These are phyloP conservation scores for Drosophila prostipennis DNA, from an alignment of 2,888 invertebrate species.

Conservation along the genomic window DNA sequence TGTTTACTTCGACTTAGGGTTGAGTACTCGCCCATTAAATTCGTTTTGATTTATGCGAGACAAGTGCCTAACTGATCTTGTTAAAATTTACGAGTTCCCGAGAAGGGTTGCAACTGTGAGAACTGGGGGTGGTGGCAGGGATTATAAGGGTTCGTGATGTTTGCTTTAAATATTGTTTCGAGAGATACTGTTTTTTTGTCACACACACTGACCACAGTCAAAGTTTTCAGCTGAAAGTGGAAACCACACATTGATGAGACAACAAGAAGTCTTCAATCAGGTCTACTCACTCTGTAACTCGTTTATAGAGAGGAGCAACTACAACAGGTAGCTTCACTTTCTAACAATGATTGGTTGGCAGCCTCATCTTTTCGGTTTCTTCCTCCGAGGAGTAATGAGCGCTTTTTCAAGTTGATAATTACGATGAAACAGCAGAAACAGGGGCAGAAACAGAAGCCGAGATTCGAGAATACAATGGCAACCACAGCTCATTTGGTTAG, in stretches of 20 bases:
- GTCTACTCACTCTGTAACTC: slow-evolving; percentile 39
- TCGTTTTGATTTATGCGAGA: slow-evolving; percentile 64
- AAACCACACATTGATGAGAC: slow-evolving; percentile 28
- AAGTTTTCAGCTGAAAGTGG: slow-evolving; percentile 13
- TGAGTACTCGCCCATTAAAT: slow-evolving; percentile 50
- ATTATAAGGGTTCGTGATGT: slow-evolving; percentile 17
- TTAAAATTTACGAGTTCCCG: slow-evolving; percentile 39
- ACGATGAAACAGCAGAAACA: slow-evolving; percentile 70
- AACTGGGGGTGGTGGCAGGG: slow-evolving; percentile 28
- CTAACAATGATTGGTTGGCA: slow-evolving; percentile 63
- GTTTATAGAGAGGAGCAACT: slow-evolving; percentile 33
- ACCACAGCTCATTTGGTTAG: slow-evolving; percentile 68
- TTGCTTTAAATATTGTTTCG: neutral
- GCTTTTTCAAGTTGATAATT: slow-evolving; percentile 76
- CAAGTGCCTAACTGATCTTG: slow-evolving; percentile 56
- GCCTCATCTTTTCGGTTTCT: slow-evolving; percentile 37
- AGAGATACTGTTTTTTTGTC: neutral
- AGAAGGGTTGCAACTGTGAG: slow-evolving; percentile 29
- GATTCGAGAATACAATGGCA: slow-evolving; percentile 25
- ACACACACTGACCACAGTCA: slow-evolving; percentile 31
- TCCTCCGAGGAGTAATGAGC: slow-evolving; percentile 59
- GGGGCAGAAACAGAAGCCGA: slow-evolving; percentile 31
- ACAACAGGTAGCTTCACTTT: slow-evolving; percentile 61
- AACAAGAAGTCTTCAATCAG: slow-evolving; percentile 24
- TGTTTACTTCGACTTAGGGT: slow-evolving; percentile 37